These are phyloP conservation scores for Struthio camelus DNA, from an alignment of 2,113 vertebrate species.

Conservation along the genomic window DNA sequence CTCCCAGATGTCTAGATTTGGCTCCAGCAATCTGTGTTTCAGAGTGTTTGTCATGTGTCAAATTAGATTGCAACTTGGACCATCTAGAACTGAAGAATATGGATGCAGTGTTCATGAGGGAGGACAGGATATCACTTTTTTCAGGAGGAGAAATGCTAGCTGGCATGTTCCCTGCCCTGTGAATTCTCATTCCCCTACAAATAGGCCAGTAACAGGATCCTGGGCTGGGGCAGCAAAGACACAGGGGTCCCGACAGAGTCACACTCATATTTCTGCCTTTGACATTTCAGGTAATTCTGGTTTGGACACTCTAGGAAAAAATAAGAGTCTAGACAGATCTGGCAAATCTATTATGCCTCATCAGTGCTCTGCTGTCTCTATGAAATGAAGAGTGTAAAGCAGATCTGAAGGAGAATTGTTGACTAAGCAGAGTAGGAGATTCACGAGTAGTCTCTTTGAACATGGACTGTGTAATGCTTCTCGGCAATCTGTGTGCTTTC, in stretches of 20 bases:
- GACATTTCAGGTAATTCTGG: background rate
- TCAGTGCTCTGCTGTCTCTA: background rate
- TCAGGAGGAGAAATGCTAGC: background rate
- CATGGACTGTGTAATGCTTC: background rate
- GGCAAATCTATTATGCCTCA: background rate
- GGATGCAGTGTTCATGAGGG: background rate
- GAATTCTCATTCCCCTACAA: background rate
- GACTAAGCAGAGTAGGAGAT: background rate
- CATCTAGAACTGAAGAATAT: slow-evolving; percentile 40
- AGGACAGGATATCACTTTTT: background rate
- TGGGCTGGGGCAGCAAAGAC: background rate
- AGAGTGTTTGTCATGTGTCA: slow-evolving; percentile 56
- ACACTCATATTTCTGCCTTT: background rate
- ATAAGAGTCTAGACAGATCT: background rate
- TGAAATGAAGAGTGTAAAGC: background rate
- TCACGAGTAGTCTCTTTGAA: background rate
- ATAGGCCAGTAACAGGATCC: background rate
- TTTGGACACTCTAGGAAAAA: background rate
- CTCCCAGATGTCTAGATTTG: slow-evolving; percentile 61
- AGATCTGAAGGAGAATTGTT: background rate
- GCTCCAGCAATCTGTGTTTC: slow-evolving; percentile 55
- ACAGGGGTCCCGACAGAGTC: background rate
- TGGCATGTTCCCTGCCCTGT: accelerated
- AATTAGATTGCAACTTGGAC: slow-evolving; percentile 34
- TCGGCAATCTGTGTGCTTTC: background rate